A percentile compares a stretch with the other conserved stretches of the same genome.
These are phyloP conservation scores for Sipha maydis DNA, from an alignment of 2,888 invertebrate species.

Conservation along the genomic window DNA sequence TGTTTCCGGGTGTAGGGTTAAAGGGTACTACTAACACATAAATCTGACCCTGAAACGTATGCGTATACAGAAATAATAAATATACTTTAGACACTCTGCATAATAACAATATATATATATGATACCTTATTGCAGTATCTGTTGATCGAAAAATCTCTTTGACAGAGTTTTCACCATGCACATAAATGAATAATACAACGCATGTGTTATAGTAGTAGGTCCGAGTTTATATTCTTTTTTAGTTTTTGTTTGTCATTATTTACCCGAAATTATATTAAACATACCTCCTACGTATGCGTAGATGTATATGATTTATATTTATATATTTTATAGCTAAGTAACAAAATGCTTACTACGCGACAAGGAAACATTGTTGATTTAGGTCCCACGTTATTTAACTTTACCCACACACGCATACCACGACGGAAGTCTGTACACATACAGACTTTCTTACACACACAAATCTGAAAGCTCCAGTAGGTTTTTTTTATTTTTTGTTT, in stretches of 20 bases:
- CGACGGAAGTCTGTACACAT: not conserved
- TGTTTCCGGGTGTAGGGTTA: too few species aligned
- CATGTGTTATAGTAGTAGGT: not conserved
- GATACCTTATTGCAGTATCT: too few species aligned
- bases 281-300: not conserved
- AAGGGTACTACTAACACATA: too few species aligned
- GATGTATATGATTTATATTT: not conserved
- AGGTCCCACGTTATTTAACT: slow-evolving; percentile 29
- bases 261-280: not conserved
- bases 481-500: not conserved
- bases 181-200: not conserved
- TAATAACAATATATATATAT: too few species aligned
- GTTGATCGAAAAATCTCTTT: not conserved
- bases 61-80: too few species aligned
- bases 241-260: not conserved
- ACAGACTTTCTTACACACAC: not conserved
- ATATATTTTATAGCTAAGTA: not conserved
- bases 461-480: not conserved
- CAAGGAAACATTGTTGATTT: slow-evolving; percentile 30
- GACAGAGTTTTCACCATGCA: not conserved
- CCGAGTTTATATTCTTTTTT: not conserved
- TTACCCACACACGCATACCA: not conserved
- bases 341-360: not conserved
- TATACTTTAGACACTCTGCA: too few species aligned
- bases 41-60: too few species aligned